Base-by-base conservation (phyloP, 2,888 invertebrate species). In the Hermaeophaga mercurialis region DNA sequence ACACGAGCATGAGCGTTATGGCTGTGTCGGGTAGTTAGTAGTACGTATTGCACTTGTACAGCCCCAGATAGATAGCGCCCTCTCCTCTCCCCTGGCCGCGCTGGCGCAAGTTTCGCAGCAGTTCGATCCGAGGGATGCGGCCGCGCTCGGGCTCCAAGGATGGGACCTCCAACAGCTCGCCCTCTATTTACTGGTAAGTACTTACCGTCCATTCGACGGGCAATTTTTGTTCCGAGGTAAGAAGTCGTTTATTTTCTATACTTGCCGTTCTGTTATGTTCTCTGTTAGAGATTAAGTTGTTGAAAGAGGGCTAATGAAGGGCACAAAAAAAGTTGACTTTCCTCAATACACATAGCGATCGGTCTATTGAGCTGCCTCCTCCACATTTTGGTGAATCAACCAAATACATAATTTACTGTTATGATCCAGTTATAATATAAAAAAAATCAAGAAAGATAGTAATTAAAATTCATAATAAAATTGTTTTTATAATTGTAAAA, bases 111-210 rank as follows among this genome's bases (percentile, higher is more conserved):
- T 78, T 63, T 76, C 77, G 14, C 78, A 78, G 66, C 78, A 78
- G 66, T 75, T 78, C 65, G 78, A 78, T 64, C 74, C 73, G 55
- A 69, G 78, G 59, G 78, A 78, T 61, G 73, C 74, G 22, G 68
- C 74, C 64, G 69, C 81, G 81, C 70, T 81, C 79, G 85, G 85
- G 73, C 81, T 86, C 77, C 86, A 85, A 73, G 86, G 85, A 77
- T 87, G 87, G 87, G 88, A 88, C 75, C 80, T 87, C 69, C 87
- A 87, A 75, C 87, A 87, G 76, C 81, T 88, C 75, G 78, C 88
- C 70, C 85, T 87, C 81, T 87, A 87, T 76, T 75, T 85, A 63
- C 80, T 88, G 85, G 88, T 88, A 78, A 83, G 85, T 83, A 80
- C 33, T n/a, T n/a, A n/a, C n/a, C n/a, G 50, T 31, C 18, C 22